Percentiles rank a stretch among this genome's conserved stretches.
Evolutionary conservation across 2,113 vertebrate genomes (phyloP).

Genomic region (Melanerpes aurifrons): DNA sequence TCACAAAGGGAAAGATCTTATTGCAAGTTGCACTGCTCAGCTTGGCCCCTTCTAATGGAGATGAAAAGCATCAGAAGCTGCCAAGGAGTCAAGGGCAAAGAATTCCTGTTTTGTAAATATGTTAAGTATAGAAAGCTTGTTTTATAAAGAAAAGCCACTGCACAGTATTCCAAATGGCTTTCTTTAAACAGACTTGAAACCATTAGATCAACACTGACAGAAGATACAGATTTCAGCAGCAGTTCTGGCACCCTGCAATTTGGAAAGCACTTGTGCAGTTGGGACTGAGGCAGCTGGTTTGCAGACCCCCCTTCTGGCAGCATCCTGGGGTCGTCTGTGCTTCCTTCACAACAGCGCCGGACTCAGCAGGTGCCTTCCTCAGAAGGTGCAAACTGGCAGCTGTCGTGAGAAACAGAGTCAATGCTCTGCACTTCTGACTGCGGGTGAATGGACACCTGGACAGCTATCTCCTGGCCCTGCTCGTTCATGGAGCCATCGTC

Average conservation of each 20-base stretch:
- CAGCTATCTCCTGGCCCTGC: conserved; percentile 81
- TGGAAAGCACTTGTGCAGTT: conserved; percentile 25
- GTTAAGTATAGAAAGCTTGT: background rate
- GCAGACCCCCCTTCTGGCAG: background rate
- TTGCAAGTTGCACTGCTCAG: conserved; percentile 37
- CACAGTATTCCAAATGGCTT: background rate
- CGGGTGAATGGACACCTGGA: conserved; percentile 82
- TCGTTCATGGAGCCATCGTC: conserved; percentile 78
- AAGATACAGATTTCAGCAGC: conserved; percentile 3
- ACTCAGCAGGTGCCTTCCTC: conserved; percentile 69
- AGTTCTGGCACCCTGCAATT: conserved; percentile 54
- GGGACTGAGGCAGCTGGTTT: conserved; percentile 11
- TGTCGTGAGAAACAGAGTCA: conserved; percentile 73
- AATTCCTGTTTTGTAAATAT: background rate
- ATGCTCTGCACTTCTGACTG: conserved; percentile 69
- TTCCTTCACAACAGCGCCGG: background rate
- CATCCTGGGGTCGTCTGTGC: background rate
- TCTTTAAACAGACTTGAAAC: background rate
- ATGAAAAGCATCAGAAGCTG: background rate
- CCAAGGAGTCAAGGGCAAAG: conserved; percentile 1
- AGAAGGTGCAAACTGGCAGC: conserved; percentile 66
- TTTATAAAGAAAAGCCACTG: conserved; percentile 6
- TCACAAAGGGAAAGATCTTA: conserved; percentile 39
- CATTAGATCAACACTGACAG: background rate
- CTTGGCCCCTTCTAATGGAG: background rate